phyloP scores from a whole-genome alignment of 1,140 invertebrate species.

The Harlomillsia oculata region DNA sequence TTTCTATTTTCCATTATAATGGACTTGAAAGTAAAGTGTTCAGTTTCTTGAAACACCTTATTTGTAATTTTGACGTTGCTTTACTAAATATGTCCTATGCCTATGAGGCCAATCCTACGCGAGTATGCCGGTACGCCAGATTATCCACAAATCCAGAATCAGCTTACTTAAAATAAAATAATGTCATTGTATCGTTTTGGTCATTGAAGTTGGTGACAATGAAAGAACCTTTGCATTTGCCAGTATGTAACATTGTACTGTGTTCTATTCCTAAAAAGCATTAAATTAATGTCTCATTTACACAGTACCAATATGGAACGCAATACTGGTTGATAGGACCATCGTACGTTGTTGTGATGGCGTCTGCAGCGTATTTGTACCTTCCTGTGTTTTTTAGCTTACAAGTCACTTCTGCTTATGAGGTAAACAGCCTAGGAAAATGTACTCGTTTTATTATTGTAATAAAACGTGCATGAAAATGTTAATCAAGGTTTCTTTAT shows the following conservation, averaged over 20 bases:
- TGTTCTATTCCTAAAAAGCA: no score
- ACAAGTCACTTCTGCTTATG: constrained; percentile 40
- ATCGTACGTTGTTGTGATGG: constrained; percentile 42
- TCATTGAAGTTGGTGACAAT: not conserved
- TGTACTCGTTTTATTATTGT: no score
- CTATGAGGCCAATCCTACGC: no score
- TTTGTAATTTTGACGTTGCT: no score
- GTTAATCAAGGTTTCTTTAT: not conserved
- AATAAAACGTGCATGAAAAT: no score
- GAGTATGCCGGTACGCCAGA: no score
- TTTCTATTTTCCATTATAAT: no score
- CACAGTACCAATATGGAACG: constrained; percentile 39
- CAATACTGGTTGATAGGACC: constrained; percentile 40
- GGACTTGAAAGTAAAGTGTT: no score
- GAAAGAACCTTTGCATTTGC: not conserved
- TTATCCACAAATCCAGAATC: no score
- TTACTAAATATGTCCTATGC: no score
- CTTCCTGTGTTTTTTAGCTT: constrained; percentile 49
- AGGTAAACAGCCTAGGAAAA: constrained; percentile 11
- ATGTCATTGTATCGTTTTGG: not conserved
- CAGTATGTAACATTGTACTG: constrained; percentile 40
- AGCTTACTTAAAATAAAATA: no score
- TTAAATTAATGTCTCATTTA: constrained; percentile 17
- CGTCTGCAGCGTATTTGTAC: constrained; percentile 44
- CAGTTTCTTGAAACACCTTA: no score